Conservation (phyloP, 2,888 invertebrate species). For the Petrophora chlorosata region DNA sequence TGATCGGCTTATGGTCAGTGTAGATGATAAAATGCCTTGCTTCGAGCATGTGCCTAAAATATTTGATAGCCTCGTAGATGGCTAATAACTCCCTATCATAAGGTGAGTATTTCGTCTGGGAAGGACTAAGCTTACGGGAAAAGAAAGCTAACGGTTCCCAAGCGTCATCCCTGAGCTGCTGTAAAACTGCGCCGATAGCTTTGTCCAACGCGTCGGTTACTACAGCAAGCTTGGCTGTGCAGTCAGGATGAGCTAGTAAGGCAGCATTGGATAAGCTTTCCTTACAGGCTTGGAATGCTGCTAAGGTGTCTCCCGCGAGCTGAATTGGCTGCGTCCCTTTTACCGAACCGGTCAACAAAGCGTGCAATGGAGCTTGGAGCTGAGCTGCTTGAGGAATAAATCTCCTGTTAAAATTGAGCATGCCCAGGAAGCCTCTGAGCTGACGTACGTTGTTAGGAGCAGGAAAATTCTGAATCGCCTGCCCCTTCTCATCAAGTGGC, state of each 20-base stretch:
- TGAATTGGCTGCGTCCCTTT: constrained; percentile 42
- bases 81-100: constrained; percentile 55
- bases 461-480: constrained; percentile 17
- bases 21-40: constrained; percentile 22
- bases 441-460: constrained; percentile 29
- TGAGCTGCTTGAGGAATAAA: constrained; percentile 32
- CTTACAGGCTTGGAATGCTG: constrained; percentile 44
- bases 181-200: not conserved
- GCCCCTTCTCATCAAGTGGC: constrained; percentile 1
- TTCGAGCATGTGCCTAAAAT: constrained; percentile 13
- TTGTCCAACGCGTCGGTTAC: constrained; percentile 31
- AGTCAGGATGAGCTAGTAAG: constrained; percentile 48
- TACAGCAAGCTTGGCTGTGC: constrained; percentile 41
- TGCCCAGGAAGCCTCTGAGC: constrained; percentile 33
- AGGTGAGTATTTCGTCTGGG: constrained; percentile 39
- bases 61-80: constrained; percentile 36
- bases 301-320: constrained; percentile 27
- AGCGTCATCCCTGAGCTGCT: not conserved
- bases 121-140: not conserved
- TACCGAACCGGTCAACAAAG: constrained; percentile 32
- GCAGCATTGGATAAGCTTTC: not conserved
- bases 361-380: constrained; percentile 26
- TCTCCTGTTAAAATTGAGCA: constrained; percentile 36
- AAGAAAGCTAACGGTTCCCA: constrained; percentile 8
- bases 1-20: constrained; percentile 41